Evolutionary conservation across 2,113 vertebrate species (phyloP).

Genomic region (Theropithecus gelada): DNA sequence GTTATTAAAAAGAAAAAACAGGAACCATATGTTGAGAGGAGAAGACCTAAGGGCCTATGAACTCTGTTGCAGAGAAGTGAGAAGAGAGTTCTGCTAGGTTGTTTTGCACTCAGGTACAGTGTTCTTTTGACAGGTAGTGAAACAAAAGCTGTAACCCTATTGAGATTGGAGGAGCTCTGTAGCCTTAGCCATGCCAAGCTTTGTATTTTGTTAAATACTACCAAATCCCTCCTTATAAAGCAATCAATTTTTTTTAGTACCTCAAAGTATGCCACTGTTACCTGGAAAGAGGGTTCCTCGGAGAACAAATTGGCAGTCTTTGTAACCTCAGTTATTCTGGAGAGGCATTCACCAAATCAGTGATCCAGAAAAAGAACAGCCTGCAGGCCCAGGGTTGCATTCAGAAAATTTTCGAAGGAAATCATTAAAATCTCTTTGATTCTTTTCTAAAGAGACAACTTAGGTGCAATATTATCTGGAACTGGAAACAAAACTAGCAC

Average conservation of each 20-base stretch:
- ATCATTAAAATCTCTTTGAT: not conserved
- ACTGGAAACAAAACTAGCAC: not conserved
- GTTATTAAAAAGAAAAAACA: not conserved
- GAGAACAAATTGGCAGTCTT: not conserved
- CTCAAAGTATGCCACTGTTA: not conserved
- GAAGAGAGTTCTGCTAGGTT: not conserved
- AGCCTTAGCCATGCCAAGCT: not conserved
- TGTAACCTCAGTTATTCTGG: not conserved
- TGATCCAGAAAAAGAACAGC: not conserved
- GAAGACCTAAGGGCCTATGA: not conserved
- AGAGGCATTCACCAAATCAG: not conserved
- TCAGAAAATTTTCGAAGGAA: slow-evolving; percentile 17
- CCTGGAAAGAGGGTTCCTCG: not conserved
- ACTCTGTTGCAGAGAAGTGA: not conserved
- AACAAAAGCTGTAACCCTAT: not conserved
- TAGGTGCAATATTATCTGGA: not conserved
- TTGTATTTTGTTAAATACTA: not conserved
- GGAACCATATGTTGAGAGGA: not conserved
- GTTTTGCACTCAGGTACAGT: not conserved
- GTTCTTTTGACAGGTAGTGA: not conserved
- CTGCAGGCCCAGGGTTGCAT: not conserved
- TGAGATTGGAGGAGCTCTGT: not conserved
- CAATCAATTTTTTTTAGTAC: not conserved
- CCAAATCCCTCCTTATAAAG: not conserved
- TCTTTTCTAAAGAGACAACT: slow-evolving; percentile 18